phyloP scores from a whole-genome alignment of 2,113 vertebrate species.

The Coracopsis vasa region DNA sequence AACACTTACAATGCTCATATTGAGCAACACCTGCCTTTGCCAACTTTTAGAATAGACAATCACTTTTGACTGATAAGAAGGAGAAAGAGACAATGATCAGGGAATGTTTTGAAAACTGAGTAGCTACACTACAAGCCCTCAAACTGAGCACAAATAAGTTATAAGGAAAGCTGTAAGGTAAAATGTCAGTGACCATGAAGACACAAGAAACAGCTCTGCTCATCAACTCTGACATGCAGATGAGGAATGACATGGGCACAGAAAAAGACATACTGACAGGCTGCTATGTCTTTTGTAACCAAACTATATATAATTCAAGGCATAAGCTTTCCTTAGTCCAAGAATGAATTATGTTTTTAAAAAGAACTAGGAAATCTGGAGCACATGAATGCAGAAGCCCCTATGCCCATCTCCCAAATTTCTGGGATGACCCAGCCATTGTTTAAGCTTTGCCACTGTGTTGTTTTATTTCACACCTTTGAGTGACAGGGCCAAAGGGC shows the following conservation, averaged over 20 bases:
- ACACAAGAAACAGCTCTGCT: neutral
- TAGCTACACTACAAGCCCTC: neutral
- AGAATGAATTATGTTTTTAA: neutral
- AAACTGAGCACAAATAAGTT: neutral
- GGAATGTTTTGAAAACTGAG: neutral
- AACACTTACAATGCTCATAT: neutral
- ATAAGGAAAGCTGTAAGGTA: neutral
- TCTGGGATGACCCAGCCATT: neutral
- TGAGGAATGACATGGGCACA: neutral
- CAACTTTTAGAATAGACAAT: neutral
- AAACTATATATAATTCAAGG: neutral
- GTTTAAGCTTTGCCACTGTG: neutral
- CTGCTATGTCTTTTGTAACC: neutral
- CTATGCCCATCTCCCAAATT: neutral
- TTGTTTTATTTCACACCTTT: neutral
- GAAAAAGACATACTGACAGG: neutral
- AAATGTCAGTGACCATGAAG: neutral
- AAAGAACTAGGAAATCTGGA: neutral
- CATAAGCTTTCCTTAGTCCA: neutral
- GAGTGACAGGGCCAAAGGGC: neutral
- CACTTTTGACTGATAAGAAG: neutral
- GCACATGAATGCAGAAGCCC: neutral
- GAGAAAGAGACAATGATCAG: accelerated
- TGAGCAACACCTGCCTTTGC: neutral
- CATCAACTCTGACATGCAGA: neutral